Percentiles rank a stretch among this genome's conserved stretches.
Evolutionary conservation across 2,797 vertebrate species (phyloP).

Genomic region (Corythornis leucogaster): DNA sequence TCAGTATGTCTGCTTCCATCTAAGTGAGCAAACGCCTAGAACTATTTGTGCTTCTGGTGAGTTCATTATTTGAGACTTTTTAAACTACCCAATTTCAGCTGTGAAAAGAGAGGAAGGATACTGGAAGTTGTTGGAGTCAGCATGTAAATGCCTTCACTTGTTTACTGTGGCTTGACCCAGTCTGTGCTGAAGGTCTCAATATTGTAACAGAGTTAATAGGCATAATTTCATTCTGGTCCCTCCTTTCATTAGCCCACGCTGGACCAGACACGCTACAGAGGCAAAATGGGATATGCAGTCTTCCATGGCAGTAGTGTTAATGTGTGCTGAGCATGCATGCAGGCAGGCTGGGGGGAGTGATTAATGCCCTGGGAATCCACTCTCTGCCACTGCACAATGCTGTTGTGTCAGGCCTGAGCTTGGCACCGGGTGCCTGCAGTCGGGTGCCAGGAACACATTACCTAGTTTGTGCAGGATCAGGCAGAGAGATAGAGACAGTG

Average conservation of each 20-base stretch:
- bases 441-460: neutral
- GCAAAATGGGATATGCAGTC: neutral
- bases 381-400: slow-evolving; percentile 13
- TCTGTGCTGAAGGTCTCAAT: neutral
- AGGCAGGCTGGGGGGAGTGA: neutral
- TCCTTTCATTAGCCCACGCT: neutral
- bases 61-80: neutral
- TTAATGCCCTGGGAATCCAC: slow-evolving; percentile 45
- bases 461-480: slow-evolving; percentile 34
- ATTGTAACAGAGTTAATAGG: slow-evolving; percentile 18
- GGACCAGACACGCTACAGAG: neutral
- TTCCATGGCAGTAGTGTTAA: slow-evolving; percentile 14
- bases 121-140: neutral
- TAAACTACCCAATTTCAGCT: neutral
- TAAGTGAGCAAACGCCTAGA: neutral
- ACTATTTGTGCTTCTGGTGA: neutral
- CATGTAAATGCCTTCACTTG: neutral
- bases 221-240: neutral
- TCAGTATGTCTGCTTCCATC: neutral
- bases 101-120: neutral
- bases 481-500: neutral
- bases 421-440: neutral
- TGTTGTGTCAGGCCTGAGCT: neutral
- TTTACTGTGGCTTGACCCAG: neutral
- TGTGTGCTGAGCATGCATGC: neutral